These are phyloP conservation scores for Yponomeuta evonymella DNA, from an alignment of 2,888 invertebrate species.

Conservation along the genomic window DNA sequence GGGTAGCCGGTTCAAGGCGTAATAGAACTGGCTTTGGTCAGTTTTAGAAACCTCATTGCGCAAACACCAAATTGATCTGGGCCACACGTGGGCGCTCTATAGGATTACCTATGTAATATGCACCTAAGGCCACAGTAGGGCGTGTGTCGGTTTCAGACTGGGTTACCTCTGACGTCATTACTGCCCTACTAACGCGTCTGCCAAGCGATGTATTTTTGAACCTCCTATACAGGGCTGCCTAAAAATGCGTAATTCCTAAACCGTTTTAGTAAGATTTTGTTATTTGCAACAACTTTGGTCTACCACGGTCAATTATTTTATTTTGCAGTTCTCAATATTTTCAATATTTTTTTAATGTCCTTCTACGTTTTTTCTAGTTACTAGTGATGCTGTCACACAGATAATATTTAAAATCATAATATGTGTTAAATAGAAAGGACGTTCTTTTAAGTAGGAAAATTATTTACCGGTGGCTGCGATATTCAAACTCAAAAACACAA, in stretches of 20 bases:
- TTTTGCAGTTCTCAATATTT: too few species aligned
- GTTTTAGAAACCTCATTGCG: not conserved
- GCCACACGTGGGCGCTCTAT: not conserved
- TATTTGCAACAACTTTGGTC: too few species aligned
- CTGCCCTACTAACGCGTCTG: slow-evolving; percentile 28
- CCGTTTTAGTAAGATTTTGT: too few species aligned
- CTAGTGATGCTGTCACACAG: too few species aligned
- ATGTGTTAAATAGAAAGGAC: too few species aligned
- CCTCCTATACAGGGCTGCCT: not conserved
- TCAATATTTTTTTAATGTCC: too few species aligned
- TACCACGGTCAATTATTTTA: too few species aligned
- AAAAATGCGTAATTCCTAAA: not conserved
- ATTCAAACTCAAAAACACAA: too few species aligned
- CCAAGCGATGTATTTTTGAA: slow-evolving; percentile 18
- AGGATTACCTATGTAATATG: not conserved
- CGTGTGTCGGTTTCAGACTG: slow-evolving; percentile 45
- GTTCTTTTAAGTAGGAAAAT: too few species aligned
- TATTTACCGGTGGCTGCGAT: too few species aligned
- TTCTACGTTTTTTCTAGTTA: too few species aligned
- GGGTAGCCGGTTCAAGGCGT: not conserved
- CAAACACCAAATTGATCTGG: not conserved
- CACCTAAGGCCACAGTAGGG: slow-evolving; percentile 43
- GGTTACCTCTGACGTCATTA: slow-evolving; percentile 59
- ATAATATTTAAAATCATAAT: too few species aligned
- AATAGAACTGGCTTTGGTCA: not conserved